Percentiles rank a stretch among this genome's conserved stretches.
Evolutionary conservation across 2,888 invertebrate genomes (phyloP).

Genomic region (Notodonta ziczac): DNA sequence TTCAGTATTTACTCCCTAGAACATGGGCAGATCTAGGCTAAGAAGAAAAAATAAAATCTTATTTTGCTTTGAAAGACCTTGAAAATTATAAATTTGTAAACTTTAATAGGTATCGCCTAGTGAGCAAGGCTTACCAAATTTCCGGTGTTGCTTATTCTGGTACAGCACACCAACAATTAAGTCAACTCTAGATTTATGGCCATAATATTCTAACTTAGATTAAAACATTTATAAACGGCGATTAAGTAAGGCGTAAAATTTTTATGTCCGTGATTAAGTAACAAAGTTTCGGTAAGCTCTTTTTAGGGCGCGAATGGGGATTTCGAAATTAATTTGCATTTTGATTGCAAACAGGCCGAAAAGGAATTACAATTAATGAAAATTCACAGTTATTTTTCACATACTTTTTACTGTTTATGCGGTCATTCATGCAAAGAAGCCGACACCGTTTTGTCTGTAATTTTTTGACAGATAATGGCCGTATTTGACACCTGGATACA

Average conservation of each 20-base stretch:
- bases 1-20: too few species aligned
- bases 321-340: conserved; percentile 31
- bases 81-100: too few species aligned
- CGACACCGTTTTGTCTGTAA: too few species aligned
- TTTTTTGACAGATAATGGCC: too few species aligned
- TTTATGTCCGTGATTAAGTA: conserved; percentile 36
- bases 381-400: background rate
- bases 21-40: too few species aligned
- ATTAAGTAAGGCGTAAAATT: conserved; percentile 31
- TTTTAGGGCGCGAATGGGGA: conserved; percentile 23
- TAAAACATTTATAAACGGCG: conserved; percentile 40
- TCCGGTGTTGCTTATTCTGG: background rate
- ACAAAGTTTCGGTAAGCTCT: conserved; percentile 35
- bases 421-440: too few species aligned
- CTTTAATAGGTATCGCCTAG: too few species aligned
- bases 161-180: background rate
- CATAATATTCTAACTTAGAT: conserved; percentile 20
- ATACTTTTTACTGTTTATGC: too few species aligned
- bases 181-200: background rate
- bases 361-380: background rate
- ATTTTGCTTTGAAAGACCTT: background rate
- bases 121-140: too few species aligned
- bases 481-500: too few species aligned
- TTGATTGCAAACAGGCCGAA: conserved; percentile 18
- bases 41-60: background rate